Evolutionary conservation across 2,888 invertebrate genomes (phyloP).

Genomic region (Lithophane ornitopus): DNA sequence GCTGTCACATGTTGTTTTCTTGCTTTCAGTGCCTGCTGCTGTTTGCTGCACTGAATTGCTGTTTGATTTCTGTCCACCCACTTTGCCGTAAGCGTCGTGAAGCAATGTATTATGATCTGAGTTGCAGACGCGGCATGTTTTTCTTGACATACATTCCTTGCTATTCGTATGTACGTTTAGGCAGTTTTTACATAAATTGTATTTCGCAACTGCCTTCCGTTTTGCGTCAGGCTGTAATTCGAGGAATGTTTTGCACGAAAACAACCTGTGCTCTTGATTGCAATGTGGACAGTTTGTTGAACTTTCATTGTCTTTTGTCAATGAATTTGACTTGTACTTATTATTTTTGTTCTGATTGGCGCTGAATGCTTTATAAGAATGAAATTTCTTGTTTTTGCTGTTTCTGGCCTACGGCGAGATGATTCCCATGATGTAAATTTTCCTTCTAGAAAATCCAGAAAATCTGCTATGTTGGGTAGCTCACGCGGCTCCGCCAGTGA

Average conservation of each 20-base stretch:
- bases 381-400: neutral
- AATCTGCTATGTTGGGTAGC: neutral
- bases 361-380: neutral
- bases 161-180: neutral
- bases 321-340: neutral
- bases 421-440: neutral
- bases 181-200: conserved; percentile 2
- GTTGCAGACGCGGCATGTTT: neutral
- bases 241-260: neutral
- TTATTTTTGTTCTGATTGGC: neutral
- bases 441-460: neutral
- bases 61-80: neutral
- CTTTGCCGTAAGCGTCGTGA: neutral
- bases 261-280: neutral
- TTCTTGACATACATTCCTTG: neutral
- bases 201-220: neutral
- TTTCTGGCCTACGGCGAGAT: neutral
- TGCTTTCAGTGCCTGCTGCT: too few species aligned
- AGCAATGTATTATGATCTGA: neutral
- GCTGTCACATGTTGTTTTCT: neutral
- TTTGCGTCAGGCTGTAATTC: neutral
- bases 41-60: neutral
- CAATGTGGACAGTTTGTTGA: neutral
- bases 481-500: neutral
- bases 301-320: neutral